Conservation (phyloP, 2,888 invertebrate species). For the Clostera curtula region DNA sequence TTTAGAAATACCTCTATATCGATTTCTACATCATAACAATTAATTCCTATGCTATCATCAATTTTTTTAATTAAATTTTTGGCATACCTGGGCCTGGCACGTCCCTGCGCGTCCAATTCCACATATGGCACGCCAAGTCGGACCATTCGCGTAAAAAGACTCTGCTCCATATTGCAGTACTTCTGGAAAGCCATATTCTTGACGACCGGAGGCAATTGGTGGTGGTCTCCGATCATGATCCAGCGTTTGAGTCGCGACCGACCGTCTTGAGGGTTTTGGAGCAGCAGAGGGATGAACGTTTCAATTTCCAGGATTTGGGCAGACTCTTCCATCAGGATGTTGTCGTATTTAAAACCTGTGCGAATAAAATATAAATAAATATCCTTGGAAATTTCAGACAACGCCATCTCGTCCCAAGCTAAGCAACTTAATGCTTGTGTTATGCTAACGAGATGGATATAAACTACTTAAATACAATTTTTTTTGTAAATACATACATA, state of each 20-base stretch:
- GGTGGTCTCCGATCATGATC: constrained; percentile 99
- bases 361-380: neutral
- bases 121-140: constrained; percentile 97
- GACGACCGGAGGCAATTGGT: constrained; percentile 98
- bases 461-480: no score
- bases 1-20: no score
- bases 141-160: constrained; percentile 96
- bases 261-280: constrained; percentile 99
- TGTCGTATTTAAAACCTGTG: constrained; percentile 95
- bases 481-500: no score
- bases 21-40: no score
- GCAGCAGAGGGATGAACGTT: constrained; percentile 97
- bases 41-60: no score
- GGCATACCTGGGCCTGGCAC: constrained; percentile 86
- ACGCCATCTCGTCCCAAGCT: no score
- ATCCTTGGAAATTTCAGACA: no score
- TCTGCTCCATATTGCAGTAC: constrained; percentile 99
- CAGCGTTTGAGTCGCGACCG: constrained; percentile 96
- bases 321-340: constrained; percentile 99
- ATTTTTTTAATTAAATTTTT: neutral
- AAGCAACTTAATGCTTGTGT: no score
- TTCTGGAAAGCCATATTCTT: constrained; percentile 99
- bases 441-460: no score
- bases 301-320: constrained; percentile 99
- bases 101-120: constrained; percentile 97